Base-by-base conservation (phyloP, 92 coral and sea anemone species). In the Micromussa lordhowensis region DNA sequence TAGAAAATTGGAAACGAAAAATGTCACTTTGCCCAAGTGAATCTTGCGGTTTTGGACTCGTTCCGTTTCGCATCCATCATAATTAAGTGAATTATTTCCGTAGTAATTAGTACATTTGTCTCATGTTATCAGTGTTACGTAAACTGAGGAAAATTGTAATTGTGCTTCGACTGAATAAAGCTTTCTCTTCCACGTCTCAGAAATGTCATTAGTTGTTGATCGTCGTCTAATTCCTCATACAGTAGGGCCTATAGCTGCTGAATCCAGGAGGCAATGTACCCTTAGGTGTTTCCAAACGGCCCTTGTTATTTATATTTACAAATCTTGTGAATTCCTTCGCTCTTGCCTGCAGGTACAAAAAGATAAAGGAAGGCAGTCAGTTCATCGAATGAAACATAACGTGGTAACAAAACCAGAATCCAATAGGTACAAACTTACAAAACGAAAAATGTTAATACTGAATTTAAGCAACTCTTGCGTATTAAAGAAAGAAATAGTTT, bases 291-390 rank as follows among this genome's bases (percentile, higher is more conserved):
- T 78, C 34, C 61, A n/a, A 78, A 53, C 28, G 83, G 69, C 28
- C 21, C 29, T 80, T 32, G 53, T 80, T 81, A 38, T 36, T 81
- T 63, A 64, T 81, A 38, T 36, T 81, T 63, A 64, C 85, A 38
- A 68, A 40, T 48, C 38, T 13, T 40, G 29, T 40, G 48, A 54
- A 68, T 66, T 66, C 86, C 77, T 82, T 66, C 40, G 22, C 14
- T 7, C 29, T 61, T 66, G 61, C 86, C 77, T 82, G 77, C 77
- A 28, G 86, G 54, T 30, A 17, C 44, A 68, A 35, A 58, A 40
- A 49, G 1, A 44, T 0, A 59, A 80, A 59, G 4, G 28, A 30
- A 48, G 21, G 49, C 17, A 73, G 40, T 34, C 28, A 34, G 19
- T 16, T 26, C 15, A 32, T 73, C 78, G 19, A 35, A 10, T 34